A percentile compares a stretch with the other conserved stretches of the same genome.
Conservation (phyloP, 2,888 invertebrate species). For the Aleiodes testaceus region DNA sequence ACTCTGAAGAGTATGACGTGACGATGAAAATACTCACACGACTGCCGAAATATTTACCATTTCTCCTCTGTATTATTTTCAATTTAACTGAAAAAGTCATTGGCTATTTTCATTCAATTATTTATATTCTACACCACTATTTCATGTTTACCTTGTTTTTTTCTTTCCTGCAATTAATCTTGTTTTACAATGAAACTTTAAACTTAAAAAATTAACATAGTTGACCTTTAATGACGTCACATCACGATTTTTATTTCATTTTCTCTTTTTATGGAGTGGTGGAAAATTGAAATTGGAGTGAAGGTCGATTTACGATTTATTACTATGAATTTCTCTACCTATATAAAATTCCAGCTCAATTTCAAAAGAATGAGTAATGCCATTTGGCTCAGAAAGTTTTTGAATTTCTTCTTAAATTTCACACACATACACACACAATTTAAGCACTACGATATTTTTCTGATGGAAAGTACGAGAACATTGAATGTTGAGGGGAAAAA, state of each 20-base stretch:
- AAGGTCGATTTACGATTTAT: neutral
- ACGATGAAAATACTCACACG: slow-evolving; percentile 38
- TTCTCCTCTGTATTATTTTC: neutral
- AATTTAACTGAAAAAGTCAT: neutral
- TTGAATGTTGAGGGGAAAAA: neutral
- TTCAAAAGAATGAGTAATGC: neutral
- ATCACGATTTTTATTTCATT: neutral
- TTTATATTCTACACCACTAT: neutral
- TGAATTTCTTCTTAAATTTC: neutral
- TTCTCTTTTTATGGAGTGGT: slow-evolving; percentile 21
- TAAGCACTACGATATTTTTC: neutral
- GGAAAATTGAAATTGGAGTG: neutral
- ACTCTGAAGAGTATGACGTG: slow-evolving; percentile 30
- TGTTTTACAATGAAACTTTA: slow-evolving; percentile 1
- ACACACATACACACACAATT: neutral
- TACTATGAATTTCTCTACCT: neutral
- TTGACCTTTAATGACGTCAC: slow-evolving; percentile 18
- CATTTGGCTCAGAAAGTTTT: slow-evolving; percentile 3
- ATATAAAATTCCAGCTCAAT: too few species aligned
- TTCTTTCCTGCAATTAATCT: neutral
- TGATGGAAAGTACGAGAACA: slow-evolving; percentile 1
- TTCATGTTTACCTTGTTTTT: neutral
- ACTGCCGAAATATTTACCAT: slow-evolving; percentile 4
- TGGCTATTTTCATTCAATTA: neutral
- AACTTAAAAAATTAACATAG: slow-evolving; percentile 20